A percentile compares a stretch with the other conserved stretches of the same genome.
Evolutionary conservation across 2,113 vertebrate species (phyloP).

Genomic region (Xerus inauris): DNA sequence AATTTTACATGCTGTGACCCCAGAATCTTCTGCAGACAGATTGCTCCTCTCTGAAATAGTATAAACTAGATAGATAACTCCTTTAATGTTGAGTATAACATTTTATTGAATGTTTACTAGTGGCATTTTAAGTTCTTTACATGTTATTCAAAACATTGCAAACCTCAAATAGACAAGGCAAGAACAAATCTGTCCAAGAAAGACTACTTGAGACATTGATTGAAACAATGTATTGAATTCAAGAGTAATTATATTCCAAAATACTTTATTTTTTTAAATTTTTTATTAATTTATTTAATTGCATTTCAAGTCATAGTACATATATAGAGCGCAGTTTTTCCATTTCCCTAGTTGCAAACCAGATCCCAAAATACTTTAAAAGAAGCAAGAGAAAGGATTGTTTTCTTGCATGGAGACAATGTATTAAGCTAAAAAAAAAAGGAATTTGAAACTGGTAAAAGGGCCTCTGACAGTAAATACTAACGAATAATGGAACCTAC

Average conservation of each 20-base stretch:
- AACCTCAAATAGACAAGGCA: background rate
- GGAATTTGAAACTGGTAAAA: background rate
- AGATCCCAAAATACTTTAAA: background rate
- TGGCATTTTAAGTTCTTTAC: background rate
- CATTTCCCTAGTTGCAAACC: too few relatives aligned
- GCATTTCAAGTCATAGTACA: too few relatives aligned
- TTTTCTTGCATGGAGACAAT: background rate
- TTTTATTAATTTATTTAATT: too few relatives aligned
- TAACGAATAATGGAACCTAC: background rate
- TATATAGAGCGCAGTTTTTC: too few relatives aligned
- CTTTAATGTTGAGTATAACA: background rate
- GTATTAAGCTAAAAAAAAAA: slow-evolving; percentile 8
- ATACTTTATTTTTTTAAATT: too few relatives aligned
- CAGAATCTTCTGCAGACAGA: background rate
- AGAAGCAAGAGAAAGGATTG: background rate
- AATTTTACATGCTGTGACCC: background rate
- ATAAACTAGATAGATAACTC: background rate
- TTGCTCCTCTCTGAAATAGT: background rate
- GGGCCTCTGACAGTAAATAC: background rate
- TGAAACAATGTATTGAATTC: background rate
- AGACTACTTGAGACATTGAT: background rate
- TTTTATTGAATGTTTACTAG: background rate
- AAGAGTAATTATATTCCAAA: background rate
- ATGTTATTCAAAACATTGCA: background rate
- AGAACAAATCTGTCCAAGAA: background rate